Percentiles rank a stretch among this genome's conserved stretches.
These are phyloP conservation scores for Scaptodrosophila latifasciaeformis DNA, from an alignment of 2,888 invertebrate species.

Conservation along the genomic window DNA sequence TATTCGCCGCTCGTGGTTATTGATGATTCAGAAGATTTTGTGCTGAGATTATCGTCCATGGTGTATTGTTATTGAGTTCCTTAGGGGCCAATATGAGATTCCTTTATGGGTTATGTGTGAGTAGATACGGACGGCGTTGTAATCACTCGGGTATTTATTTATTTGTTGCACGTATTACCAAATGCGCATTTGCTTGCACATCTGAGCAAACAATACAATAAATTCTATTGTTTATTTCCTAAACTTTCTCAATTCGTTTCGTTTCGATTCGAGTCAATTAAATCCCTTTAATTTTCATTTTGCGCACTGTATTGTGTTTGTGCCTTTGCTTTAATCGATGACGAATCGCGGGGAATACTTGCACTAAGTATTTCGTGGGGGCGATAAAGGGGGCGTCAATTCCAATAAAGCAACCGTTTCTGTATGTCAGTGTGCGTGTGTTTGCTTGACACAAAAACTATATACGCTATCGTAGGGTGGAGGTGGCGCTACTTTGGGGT, in stretches of 20 bases:
- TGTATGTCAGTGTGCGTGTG: constrained; percentile 14
- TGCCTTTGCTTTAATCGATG: constrained; percentile 69
- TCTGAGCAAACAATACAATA: constrained; percentile 24
- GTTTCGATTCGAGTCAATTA: constrained; percentile 23
- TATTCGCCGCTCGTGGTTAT: constrained; percentile 82
- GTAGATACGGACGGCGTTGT: constrained; percentile 8
- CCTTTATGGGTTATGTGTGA: constrained; percentile 1
- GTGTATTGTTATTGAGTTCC: constrained; percentile 6
- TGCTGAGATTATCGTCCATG: constrained; percentile 81
- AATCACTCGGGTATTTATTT: constrained; percentile 8
- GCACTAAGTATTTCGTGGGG: constrained; percentile 17
- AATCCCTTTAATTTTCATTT: constrained; percentile 50
- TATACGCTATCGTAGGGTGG: constrained; percentile 37
- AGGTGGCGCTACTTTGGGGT: constrained; percentile 52
- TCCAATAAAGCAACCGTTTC: too few relatives aligned
- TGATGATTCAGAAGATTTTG: constrained; percentile 82
- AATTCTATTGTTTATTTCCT: constrained; percentile 12
- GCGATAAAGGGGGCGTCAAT: constrained; percentile 52
- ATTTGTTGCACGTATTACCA: constrained; percentile 24
- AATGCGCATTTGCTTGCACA: constrained; percentile 47
- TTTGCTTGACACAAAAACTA: constrained; percentile 49
- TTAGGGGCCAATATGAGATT: not conserved
- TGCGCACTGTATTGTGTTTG: constrained; percentile 54
- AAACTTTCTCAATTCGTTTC: constrained; percentile 14
- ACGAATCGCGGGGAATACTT: constrained; percentile 58